Evolutionary conservation across 2,888 invertebrate genomes (phyloP).

Genomic region (Conomelus anceps): DNA sequence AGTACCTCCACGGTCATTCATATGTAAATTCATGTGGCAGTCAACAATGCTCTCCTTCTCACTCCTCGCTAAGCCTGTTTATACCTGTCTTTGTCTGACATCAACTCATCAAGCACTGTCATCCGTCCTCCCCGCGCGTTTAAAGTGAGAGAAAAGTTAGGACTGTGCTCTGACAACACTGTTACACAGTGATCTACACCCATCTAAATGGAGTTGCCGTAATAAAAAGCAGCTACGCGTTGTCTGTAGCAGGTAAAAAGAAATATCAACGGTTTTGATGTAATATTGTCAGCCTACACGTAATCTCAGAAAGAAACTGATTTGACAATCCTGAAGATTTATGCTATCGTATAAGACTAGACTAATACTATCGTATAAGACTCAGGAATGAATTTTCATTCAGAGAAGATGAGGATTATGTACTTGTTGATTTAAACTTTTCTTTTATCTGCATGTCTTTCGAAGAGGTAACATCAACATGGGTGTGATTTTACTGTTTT

Average conservation of each 20-base stretch:
- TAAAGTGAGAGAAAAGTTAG: background rate
- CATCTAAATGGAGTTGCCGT: background rate
- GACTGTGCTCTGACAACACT: background rate
- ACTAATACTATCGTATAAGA: background rate
- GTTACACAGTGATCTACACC: background rate
- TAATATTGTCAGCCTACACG: background rate
- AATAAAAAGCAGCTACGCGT: background rate
- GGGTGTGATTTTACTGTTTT: no score
- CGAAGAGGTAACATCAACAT: no score
- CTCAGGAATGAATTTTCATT: no score
- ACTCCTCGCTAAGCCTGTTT: no score
- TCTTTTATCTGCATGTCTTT: no score
- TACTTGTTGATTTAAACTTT: no score
- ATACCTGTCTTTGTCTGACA: background rate
- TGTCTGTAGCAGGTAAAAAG: background rate
- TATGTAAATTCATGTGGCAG: conserved; percentile 5
- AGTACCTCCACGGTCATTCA: background rate
- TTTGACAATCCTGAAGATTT: background rate
- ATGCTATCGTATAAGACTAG: background rate
- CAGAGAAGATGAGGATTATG: no score
- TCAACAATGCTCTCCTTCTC: background rate
- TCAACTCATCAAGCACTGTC: background rate
- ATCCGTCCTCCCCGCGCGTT: background rate
- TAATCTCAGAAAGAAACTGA: no score
- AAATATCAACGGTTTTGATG: background rate